Evolutionary conservation across 1,140 invertebrate species (phyloP).

Genomic region (Phenacoccus solenopsis): DNA sequence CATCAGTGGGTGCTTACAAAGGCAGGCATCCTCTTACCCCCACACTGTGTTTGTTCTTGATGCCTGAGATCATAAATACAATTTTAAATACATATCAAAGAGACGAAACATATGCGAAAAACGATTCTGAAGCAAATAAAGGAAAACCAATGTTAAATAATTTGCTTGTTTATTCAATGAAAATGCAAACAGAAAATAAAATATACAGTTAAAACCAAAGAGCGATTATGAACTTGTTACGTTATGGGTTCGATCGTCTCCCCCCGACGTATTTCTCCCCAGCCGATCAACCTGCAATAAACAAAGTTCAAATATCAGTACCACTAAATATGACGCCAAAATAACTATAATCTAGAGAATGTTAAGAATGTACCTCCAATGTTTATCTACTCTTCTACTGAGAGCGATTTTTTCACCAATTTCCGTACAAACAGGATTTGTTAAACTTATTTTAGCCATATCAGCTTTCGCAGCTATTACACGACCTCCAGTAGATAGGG

Average conservation of each 20-base stretch:
- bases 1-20: too few relatives aligned
- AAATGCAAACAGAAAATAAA: background rate
- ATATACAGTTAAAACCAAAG: background rate
- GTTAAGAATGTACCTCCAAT: conserved; percentile 99
- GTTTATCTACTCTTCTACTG: conserved; percentile 94
- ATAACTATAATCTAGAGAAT: too few relatives aligned
- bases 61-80: too few relatives aligned
- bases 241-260: conserved; percentile 65
- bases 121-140: too few relatives aligned
- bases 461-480: conserved; percentile 93
- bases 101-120: too few relatives aligned
- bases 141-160: too few relatives aligned
- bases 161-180: background rate
- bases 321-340: too few relatives aligned
- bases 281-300: conserved; percentile 74
- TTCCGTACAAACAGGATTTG: conserved; percentile 97
- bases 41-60: too few relatives aligned
- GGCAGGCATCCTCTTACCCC: too few relatives aligned
- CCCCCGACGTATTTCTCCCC: conserved; percentile 89
- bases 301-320: conserved; percentile 14
- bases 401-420: conserved; percentile 97
- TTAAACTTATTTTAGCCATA: conserved; percentile 94
- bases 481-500: conserved; percentile 91
- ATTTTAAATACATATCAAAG: too few relatives aligned
- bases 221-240: background rate